A percentile compares a stretch with the other conserved stretches of the same genome.
These are phyloP conservation scores for Lagocephalus sceleratus DNA, from an alignment of 2,797 vertebrate genomes.

Conservation along the genomic window DNA sequence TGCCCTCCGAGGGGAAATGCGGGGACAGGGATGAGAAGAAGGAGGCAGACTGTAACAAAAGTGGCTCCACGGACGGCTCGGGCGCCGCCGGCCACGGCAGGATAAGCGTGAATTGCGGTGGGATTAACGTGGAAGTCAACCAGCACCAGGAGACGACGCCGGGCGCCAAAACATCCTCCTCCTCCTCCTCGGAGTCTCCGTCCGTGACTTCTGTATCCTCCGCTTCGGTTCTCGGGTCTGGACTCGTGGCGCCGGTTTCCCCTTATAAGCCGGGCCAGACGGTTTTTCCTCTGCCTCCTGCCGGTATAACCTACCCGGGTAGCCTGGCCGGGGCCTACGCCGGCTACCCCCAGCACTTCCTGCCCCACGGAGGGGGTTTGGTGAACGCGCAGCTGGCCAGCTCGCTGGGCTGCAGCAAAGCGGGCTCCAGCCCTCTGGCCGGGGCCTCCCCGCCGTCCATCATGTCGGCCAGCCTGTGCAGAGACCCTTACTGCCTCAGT, in stretches of 20 bases:
- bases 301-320: conserved; percentile 93
- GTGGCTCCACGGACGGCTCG: conserved; percentile 78
- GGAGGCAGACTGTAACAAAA: conserved; percentile 84
- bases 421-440: conserved; percentile 90
- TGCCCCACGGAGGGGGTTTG: conserved; percentile 93
- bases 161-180: conserved; percentile 78
- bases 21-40: conserved; percentile 90
- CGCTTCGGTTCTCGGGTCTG: conserved; percentile 89
- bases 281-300: conserved; percentile 94
- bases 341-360: conserved; percentile 93
- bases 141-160: conserved; percentile 88
- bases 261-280: conserved; percentile 98
- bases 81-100: conserved; percentile 84
- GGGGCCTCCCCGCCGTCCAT: conserved; percentile 95
- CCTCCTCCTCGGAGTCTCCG: conserved; percentile 81
- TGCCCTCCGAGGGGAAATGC: conserved; percentile 87
- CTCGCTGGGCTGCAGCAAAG: conserved; percentile 91
- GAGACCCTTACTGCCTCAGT: conserved; percentile 98
- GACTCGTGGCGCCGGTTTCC: conserved; percentile 95
- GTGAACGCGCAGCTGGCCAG: conserved; percentile 92
- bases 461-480: conserved; percentile 96
- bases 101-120: conserved; percentile 90
- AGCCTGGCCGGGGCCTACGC: conserved; percentile 93
- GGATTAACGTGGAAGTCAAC: conserved; percentile 92
- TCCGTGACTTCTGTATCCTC: conserved; percentile 82